Percentiles rank a stretch among this genome's conserved stretches.
These are phyloP conservation scores for Archocentrus centrarchus DNA, from an alignment of 2,113 vertebrate genomes.

Conservation along the genomic window DNA sequence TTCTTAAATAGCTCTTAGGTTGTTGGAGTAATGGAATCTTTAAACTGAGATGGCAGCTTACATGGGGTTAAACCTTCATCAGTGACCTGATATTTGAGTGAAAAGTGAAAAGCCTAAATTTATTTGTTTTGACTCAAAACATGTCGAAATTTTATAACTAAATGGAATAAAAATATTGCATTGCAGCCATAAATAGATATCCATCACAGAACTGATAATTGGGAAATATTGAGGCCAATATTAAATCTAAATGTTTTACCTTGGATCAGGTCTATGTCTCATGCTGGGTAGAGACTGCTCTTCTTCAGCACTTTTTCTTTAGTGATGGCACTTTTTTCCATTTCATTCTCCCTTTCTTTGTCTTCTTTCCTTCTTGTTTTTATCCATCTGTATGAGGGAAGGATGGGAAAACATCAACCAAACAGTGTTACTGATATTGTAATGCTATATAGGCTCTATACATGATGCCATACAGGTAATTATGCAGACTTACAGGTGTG, in stretches of 20 bases:
- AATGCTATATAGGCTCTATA: neutral
- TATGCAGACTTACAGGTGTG: conserved; percentile 81
- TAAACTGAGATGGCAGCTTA: neutral
- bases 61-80: neutral
- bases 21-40: neutral
- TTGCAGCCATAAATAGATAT: neutral
- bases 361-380: conserved; percentile 96
- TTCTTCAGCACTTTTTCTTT: conserved; percentile 91
- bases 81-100: neutral
- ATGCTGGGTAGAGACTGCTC: conserved; percentile 86
- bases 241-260: conserved; percentile 61
- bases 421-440: neutral
- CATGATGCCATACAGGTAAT: neutral
- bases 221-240: neutral
- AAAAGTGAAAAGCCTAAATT: neutral
- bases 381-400: conserved; percentile 74
- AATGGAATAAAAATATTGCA: too few relatives aligned
- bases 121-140: neutral
- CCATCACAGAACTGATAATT: neutral
- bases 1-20: neutral
- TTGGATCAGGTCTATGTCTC: conserved; percentile 76
- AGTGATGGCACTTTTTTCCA: conserved; percentile 90
- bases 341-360: conserved; percentile 95
- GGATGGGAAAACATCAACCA: neutral
- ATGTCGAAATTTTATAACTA: too few relatives aligned